Conservation (phyloP, 2,797 vertebrate genomes). For the Antrozous pallidus region DNA sequence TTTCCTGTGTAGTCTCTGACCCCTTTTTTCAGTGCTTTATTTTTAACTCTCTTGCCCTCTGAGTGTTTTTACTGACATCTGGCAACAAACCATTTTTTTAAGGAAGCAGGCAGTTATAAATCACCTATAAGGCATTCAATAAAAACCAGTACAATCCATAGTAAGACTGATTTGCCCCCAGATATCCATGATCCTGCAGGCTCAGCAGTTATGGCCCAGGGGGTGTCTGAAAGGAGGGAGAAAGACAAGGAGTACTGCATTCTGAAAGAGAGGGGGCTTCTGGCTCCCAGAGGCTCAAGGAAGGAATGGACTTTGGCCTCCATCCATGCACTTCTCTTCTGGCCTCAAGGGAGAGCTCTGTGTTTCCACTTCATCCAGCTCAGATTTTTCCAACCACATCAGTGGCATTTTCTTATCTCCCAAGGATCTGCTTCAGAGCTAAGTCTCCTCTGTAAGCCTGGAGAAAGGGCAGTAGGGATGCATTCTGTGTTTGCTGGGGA, state of each 20-base stretch:
- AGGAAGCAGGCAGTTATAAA: constrained; percentile 63
- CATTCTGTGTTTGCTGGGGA: constrained; percentile 74
- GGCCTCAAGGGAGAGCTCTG: constrained; percentile 39
- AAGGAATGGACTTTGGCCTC: constrained; percentile 8
- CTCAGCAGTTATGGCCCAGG: not conserved
- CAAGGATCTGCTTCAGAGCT: constrained; percentile 78
- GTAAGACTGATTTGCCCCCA: constrained; percentile 20
- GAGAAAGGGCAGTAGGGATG: constrained; percentile 76
- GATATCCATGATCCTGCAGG: constrained; percentile 23
- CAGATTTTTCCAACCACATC: constrained; percentile 48
- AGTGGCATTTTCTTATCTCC: constrained; percentile 75
- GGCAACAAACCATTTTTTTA: constrained; percentile 44
- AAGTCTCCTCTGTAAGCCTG: constrained; percentile 74
- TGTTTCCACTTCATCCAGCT: constrained; percentile 49
- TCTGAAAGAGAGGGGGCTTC: not conserved
- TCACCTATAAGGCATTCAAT: constrained; percentile 43
- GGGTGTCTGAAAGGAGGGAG: not conserved
- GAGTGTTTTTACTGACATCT: constrained; percentile 49
- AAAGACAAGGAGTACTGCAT: not conserved
- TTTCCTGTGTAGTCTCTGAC: not conserved
- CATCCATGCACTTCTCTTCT: not conserved
- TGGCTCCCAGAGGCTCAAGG: not conserved
- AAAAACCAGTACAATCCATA: constrained; percentile 13
- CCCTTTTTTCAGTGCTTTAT: constrained; percentile 38
- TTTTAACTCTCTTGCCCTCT: constrained; percentile 56